A percentile compares a stretch with the other conserved stretches of the same genome.
phyloP scores from a whole-genome alignment of 2,797 vertebrate genomes.

The Phoeniculus purpureus region DNA sequence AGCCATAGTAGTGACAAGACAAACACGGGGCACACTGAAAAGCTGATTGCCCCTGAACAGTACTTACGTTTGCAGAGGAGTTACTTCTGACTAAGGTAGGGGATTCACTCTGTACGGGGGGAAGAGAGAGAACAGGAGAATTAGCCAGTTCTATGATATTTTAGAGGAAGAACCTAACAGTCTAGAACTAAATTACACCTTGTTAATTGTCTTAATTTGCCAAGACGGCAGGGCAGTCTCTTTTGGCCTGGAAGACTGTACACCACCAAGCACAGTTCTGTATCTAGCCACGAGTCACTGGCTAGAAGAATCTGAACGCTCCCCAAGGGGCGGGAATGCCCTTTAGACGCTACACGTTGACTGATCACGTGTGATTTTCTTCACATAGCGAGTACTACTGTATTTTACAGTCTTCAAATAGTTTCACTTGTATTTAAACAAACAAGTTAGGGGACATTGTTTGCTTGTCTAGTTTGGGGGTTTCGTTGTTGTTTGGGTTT shows the following conservation, averaged over 20 bases:
- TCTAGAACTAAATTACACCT: background rate
- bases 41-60: background rate
- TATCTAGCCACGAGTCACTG: background rate
- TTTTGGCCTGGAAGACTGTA: background rate
- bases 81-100: constrained; percentile 52
- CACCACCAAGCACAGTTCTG: background rate
- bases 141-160: background rate
- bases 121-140: background rate
- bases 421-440: background rate
- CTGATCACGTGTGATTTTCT: background rate
- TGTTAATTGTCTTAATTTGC: background rate
- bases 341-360: background rate
- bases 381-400: background rate
- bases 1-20: background rate
- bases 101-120: constrained; percentile 9
- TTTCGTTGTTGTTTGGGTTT: too few relatives aligned
- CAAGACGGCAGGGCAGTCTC: background rate
- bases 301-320: background rate
- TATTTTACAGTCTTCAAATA: background rate
- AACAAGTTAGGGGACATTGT: background rate
- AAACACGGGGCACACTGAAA: background rate
- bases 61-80: constrained; percentile 56
- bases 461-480: background rate
- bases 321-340: background rate
- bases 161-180: background rate